These are phyloP conservation scores for Drosophila seguyi DNA, from an alignment of 1,140 invertebrate species.

Conservation along the genomic window DNA sequence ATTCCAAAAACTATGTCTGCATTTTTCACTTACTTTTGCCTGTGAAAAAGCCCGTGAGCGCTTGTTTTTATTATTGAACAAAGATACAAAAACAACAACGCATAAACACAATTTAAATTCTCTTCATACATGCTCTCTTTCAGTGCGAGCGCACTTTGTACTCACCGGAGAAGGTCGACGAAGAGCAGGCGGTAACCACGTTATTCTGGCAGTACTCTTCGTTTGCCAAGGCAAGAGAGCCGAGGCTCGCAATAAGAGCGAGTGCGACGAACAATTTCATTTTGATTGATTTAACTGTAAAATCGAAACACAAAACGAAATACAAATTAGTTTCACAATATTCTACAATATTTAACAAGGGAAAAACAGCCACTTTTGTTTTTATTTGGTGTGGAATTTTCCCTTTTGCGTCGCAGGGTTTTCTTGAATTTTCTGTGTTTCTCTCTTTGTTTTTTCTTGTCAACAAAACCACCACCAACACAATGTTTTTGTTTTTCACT, in stretches of 20 bases:
- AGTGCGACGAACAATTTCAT: slow-evolving; percentile 87
- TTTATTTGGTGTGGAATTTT: slow-evolving; percentile 2
- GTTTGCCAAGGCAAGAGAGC: slow-evolving; percentile 85
- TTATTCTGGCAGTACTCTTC: slow-evolving; percentile 88
- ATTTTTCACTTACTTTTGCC: slow-evolving; percentile 67
- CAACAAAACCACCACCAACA: slow-evolving; percentile 30
- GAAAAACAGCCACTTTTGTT: slow-evolving; percentile 25
- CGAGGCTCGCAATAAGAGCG: slow-evolving; percentile 86
- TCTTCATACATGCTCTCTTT: slow-evolving; percentile 53
- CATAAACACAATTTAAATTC: slow-evolving; percentile 41
- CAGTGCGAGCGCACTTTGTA: slow-evolving; percentile 29
- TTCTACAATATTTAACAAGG: slow-evolving; percentile 48
- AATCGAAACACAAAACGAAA: slow-evolving; percentile 51
- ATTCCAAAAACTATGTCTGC: not conserved
- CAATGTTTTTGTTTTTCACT: slow-evolving; percentile 27
- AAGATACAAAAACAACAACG: slow-evolving; percentile 55
- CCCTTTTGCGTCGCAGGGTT: slow-evolving; percentile 68
- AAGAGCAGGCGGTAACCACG: slow-evolving; percentile 87
- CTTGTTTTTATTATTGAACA: slow-evolving; percentile 77
- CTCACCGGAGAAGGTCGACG: slow-evolving; percentile 64
- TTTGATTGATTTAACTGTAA: slow-evolving; percentile 64
- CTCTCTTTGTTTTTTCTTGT: slow-evolving; percentile 14
- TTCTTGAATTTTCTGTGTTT: slow-evolving; percentile 63
- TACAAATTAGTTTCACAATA: slow-evolving; percentile 70
- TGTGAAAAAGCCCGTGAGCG: slow-evolving; percentile 77